Evolutionary conservation across 2,888 invertebrate species (phyloP), one percentile per base, ranked within the genome.

Genomic region (Spisula solida): DNA sequence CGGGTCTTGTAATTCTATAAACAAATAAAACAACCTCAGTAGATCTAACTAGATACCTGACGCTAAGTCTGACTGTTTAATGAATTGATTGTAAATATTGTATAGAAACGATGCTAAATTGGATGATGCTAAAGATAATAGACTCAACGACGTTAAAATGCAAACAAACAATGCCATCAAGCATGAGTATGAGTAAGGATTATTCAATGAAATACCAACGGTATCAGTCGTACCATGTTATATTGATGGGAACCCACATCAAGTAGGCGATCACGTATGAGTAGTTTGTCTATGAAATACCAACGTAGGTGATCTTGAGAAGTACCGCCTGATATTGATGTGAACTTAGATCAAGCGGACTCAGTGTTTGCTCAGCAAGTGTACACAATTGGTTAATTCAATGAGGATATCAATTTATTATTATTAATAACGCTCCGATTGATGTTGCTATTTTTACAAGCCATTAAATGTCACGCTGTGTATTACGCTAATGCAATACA

Each of bases 361-460:
- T 10, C 31, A 18, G 4, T 75, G 31, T 75, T 75, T 75, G 75
- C 31, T 75, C 20, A 31, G 75, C 18, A 34, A 75, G 31, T 34
- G 31, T 75, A 75, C 75, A 12, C 75, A 75, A 75, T 31, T 14
- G 31, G 31, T 75, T 75, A 75, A 75, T 75, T 75, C 75, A 75
- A 75, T 75, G 75, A 75, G 75, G 31, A 75, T 75, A 34, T 10
- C 75, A 75, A 75, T 75, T 75, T 75, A 31, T 75, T 75, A 75
- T 75, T 31, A 75, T 75, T 75, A 75, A 75, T 75, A 75, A 75
- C 75, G 75, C 75, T 34, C 10, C 75, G 75, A 31, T 75, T 75
- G 75, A 31, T 34, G 31, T 16, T 75, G 31, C 75, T 31, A 31
- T 14, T 75, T 70, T 75, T 75, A 75, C 34, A 34, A 75, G 75